These are phyloP conservation scores for Aphelenchoides avenae DNA, from an alignment of 1,140 invertebrate genomes.

Conservation along the genomic window DNA sequence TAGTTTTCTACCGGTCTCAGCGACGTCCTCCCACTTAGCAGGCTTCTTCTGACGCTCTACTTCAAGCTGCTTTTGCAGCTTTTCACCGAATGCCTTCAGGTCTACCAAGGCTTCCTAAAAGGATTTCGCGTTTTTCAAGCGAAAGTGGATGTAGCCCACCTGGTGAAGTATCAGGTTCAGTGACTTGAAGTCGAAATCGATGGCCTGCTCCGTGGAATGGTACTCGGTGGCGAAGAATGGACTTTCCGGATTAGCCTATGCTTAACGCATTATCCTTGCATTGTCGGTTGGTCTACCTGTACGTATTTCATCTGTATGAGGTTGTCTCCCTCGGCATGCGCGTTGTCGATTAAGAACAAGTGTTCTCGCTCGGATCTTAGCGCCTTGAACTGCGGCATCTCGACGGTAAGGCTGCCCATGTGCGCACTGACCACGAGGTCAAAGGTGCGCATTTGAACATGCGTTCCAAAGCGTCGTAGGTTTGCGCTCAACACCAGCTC, in stretches of 20 bases:
- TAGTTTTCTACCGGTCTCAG: background rate
- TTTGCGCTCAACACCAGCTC: slow-evolving; percentile 28
- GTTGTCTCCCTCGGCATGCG: slow-evolving; percentile 30
- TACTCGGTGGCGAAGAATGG: slow-evolving; percentile 78
- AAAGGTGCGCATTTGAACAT: slow-evolving; percentile 54
- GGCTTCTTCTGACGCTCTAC: slow-evolving; percentile 33
- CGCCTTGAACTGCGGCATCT: slow-evolving; percentile 48
- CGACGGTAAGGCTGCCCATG: slow-evolving; percentile 41
- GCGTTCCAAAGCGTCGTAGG: slow-evolving; percentile 35
- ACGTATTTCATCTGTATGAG: slow-evolving; percentile 21
- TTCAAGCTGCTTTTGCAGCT: slow-evolving; percentile 31
- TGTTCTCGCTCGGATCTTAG: slow-evolving; percentile 36
- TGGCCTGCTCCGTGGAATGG: slow-evolving; percentile 72
- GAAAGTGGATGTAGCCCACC: no score
- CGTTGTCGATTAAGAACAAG: slow-evolving; percentile 50
- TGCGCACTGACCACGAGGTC: slow-evolving; percentile 52
- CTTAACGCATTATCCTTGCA: slow-evolving; percentile 14
- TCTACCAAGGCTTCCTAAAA: slow-evolving; percentile 44
- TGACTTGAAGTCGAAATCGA: slow-evolving; percentile 74
- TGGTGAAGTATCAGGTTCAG: slow-evolving; percentile 77
- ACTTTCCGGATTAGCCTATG: slow-evolving; percentile 72
- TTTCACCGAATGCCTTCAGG: slow-evolving; percentile 59
- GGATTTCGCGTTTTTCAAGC: no score
- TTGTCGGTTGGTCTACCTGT: no score
- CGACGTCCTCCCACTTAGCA: slow-evolving; percentile 9